These are phyloP conservation scores for Paedocypris micromegethes DNA, from an alignment of 2,797 vertebrate genomes.

Conservation along the genomic window DNA sequence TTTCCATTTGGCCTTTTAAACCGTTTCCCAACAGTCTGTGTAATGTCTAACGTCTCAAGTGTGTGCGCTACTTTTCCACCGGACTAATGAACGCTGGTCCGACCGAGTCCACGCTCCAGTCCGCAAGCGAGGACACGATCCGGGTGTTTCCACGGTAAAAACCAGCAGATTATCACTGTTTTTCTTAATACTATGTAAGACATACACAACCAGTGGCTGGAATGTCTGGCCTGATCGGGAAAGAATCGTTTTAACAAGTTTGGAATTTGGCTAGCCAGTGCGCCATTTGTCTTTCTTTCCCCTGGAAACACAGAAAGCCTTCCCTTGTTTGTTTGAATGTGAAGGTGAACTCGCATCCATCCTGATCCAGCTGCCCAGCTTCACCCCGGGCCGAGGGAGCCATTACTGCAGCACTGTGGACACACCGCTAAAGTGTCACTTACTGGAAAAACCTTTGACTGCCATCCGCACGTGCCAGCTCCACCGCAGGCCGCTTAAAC, in stretches of 20 bases:
- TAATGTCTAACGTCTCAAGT: slow-evolving; percentile 41
- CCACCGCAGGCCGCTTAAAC: slow-evolving; percentile 16
- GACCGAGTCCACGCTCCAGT: too few species aligned
- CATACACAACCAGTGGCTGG: too few species aligned
- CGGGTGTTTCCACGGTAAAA: too few species aligned
- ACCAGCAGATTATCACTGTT: too few species aligned
- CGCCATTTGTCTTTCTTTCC: neutral
- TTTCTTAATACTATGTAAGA: too few species aligned
- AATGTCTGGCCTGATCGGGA: too few species aligned
- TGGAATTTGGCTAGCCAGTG: too few species aligned
- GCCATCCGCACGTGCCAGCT: slow-evolving; percentile 30
- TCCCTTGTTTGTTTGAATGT: slow-evolving; percentile 26
- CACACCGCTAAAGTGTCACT: slow-evolving; percentile 27
- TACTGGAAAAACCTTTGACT: slow-evolving; percentile 26
- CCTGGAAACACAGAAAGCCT: slow-evolving; percentile 31
- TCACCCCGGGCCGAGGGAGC: slow-evolving; percentile 3
- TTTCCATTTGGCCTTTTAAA: slow-evolving; percentile 19
- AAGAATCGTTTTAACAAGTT: too few species aligned
- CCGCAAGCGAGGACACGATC: too few species aligned
- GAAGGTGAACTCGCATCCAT: slow-evolving; percentile 16
- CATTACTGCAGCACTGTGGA: slow-evolving; percentile 22
- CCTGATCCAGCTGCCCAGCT: slow-evolving; percentile 6
- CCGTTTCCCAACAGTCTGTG: slow-evolving; percentile 21
- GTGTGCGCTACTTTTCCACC: slow-evolving; percentile 37
- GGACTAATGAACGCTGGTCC: neutral